Percentiles rank a stretch among this genome's conserved stretches.
Conservation (phyloP, 2,888 invertebrate genomes). For the Mystacides longicornis region DNA sequence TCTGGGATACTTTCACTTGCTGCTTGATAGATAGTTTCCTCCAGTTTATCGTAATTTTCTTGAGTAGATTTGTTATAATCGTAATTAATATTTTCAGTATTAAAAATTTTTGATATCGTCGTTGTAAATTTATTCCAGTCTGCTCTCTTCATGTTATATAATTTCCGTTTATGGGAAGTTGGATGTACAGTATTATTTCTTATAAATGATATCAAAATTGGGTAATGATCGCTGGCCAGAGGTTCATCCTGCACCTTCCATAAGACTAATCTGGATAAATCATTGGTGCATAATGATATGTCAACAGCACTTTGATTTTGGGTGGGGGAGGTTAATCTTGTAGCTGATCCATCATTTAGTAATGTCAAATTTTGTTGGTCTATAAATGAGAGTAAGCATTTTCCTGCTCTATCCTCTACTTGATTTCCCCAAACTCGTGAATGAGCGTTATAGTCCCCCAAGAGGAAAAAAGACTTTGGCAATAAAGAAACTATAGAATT, state of each 20-base stretch:
- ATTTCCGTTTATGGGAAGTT: too few relatives aligned
- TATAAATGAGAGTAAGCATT: background rate
- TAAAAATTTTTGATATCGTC: too few relatives aligned
- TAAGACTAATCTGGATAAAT: background rate
- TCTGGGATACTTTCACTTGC: too few relatives aligned
- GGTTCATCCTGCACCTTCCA: background rate
- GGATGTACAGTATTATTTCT: too few relatives aligned
- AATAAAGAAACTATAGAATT: background rate
- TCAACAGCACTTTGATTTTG: background rate
- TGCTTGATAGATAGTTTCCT: too few relatives aligned
- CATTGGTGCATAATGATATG: background rate
- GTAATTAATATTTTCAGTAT: too few relatives aligned
- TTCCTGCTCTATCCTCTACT: too few relatives aligned
- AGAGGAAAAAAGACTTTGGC: background rate
- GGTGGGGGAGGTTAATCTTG: background rate
- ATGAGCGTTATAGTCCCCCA: background rate
- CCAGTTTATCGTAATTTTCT: too few relatives aligned
- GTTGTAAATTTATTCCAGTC: too few relatives aligned
- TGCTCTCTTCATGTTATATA: too few relatives aligned
- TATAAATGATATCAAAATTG: background rate
- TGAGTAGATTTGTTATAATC: too few relatives aligned
- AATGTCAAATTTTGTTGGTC: background rate
- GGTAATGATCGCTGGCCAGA: background rate
- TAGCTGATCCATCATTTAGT: background rate
- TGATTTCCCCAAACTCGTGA: background rate